Evolutionary conservation across 2,888 invertebrate species (phyloP).

Genomic region (Bembecia ichneumoniformis): DNA sequence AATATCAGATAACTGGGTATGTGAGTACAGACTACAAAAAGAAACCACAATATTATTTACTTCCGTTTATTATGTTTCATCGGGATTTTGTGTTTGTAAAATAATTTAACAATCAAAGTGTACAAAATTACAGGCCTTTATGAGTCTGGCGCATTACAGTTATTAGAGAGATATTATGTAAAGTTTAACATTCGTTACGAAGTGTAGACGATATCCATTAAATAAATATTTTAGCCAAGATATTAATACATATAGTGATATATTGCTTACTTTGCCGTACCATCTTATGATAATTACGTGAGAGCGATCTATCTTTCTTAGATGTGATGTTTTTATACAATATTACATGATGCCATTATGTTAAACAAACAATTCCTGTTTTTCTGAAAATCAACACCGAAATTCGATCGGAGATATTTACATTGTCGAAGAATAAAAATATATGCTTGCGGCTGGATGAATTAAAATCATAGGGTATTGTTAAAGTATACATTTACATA

Average conservation of each 20-base stretch:
- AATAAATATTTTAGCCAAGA: slow-evolving; percentile 40
- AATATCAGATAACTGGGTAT: no score
- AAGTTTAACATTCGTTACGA: slow-evolving; percentile 8
- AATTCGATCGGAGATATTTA: not conserved
- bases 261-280: slow-evolving; percentile 55
- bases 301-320: slow-evolving; percentile 34
- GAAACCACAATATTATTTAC: slow-evolving; percentile 38
- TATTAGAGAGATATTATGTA: slow-evolving; percentile 4
- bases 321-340: slow-evolving; percentile 18
- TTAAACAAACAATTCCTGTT: slow-evolving; percentile 12
- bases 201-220: slow-evolving; percentile 41
- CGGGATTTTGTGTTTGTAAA: slow-evolving; percentile 57
- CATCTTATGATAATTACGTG: slow-evolving; percentile 36
- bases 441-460: not conserved
- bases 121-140: slow-evolving; percentile 68
- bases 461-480: no score
- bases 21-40: slow-evolving; percentile 10
- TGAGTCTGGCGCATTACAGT: slow-evolving; percentile 41
- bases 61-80: slow-evolving; percentile 41
- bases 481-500: no score
- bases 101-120: slow-evolving; percentile 59
- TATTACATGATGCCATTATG: slow-evolving; percentile 6
- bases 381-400: not conserved
- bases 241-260: slow-evolving; percentile 36
- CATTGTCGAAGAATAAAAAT: not conserved